Evolutionary conservation across 2,888 invertebrate species (phyloP).

Genomic region (Acronicta leporina): DNA sequence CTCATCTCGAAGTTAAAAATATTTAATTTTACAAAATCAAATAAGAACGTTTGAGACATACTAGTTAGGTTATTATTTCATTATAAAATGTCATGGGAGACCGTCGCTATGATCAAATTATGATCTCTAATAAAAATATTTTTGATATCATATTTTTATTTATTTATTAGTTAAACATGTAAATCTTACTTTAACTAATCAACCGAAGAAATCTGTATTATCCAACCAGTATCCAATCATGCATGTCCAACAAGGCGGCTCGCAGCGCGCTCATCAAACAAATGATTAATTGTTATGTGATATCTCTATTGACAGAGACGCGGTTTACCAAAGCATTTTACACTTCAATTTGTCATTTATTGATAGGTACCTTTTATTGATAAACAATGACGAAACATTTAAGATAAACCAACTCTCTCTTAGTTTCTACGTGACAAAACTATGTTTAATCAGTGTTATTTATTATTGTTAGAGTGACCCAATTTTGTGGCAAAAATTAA

Average conservation of each 20-base stretch:
- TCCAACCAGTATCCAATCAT: constrained; percentile 8
- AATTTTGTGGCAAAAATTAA: too few relatives aligned
- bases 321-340: constrained; percentile 45
- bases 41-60: too few relatives aligned
- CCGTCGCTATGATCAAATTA: constrained; percentile 14
- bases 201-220: constrained; percentile 1
- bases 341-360: constrained; percentile 52
- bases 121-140: constrained; percentile 16
- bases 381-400: constrained; percentile 50
- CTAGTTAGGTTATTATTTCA: too few relatives aligned
- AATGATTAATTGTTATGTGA: constrained; percentile 46
- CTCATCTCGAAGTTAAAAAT: too few relatives aligned
- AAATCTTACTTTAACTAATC: constrained; percentile 3
- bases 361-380: constrained; percentile 51
- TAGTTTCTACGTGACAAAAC: constrained; percentile 53
- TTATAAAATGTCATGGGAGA: constrained; percentile 15
- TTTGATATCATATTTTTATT: constrained; percentile 9
- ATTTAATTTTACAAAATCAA: too few relatives aligned
- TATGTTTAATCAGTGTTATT: constrained; percentile 52
- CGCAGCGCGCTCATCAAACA: constrained; percentile 24
- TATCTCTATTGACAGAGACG: constrained; percentile 41
- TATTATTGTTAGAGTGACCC: too few relatives aligned
- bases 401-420: constrained; percentile 58
- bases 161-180: constrained; percentile 15
- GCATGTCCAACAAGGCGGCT: constrained; percentile 1